These are phyloP conservation scores for Nymphalis io DNA, from an alignment of 1,140 invertebrate species.

Conservation along the genomic window DNA sequence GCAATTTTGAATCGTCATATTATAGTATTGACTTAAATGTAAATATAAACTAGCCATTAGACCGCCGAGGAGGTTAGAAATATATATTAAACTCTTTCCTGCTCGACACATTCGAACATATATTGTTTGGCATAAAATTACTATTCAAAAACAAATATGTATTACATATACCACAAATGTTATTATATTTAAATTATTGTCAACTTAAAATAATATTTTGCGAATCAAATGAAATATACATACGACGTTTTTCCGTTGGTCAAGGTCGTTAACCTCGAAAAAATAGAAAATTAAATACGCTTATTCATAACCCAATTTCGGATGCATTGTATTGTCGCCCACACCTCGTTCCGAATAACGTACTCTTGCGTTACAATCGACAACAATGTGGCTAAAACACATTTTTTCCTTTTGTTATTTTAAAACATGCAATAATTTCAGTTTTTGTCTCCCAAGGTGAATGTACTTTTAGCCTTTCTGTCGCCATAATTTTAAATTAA, in stretches of 20 bases:
- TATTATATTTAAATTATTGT: no score
- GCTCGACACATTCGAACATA: no score
- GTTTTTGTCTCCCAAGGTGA: no score
- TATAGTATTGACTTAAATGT: no score
- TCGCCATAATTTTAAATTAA: no score
- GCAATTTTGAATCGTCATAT: no score
- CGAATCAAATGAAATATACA: neutral
- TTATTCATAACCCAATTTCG: neutral
- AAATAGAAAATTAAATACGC: neutral
- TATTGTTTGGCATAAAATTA: no score
- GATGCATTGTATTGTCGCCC: neutral
- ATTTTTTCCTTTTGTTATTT: neutral
- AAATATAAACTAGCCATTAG: no score
- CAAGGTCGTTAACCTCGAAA: neutral
- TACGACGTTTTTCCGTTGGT: neutral
- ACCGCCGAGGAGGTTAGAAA: no score
- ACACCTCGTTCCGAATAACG: neutral
- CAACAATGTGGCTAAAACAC: neutral
- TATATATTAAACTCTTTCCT: no score
- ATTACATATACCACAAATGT: neutral
- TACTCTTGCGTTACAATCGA: slow-evolving; percentile 1
- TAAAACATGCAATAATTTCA: neutral
- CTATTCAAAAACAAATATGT: neutral
- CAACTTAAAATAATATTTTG: no score
- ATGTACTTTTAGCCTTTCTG: no score